A percentile compares a stretch with the other conserved stretches of the same genome.
Evolutionary conservation across 2,113 vertebrate genomes (phyloP).

Genomic region (Macaca nemestrina): DNA sequence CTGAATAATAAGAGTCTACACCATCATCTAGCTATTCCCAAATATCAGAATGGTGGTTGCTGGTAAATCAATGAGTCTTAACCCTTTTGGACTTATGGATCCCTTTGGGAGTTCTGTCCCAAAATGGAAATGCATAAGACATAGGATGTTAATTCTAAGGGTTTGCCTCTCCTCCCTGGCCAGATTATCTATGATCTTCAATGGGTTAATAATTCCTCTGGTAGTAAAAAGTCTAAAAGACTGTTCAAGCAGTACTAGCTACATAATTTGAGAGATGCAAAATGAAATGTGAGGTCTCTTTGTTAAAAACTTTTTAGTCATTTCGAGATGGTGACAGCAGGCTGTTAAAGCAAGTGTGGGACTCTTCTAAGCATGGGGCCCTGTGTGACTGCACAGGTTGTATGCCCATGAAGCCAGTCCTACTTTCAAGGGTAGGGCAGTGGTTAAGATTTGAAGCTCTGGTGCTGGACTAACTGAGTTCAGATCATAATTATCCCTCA

Average conservation of each 20-base stretch:
- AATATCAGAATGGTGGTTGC: background rate
- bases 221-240: background rate
- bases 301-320: background rate
- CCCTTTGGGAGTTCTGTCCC: background rate
- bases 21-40: background rate
- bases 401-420: background rate
- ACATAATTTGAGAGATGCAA: background rate
- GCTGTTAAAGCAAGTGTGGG: background rate
- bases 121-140: background rate
- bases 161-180: background rate
- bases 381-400: background rate
- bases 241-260: background rate
- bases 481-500: background rate
- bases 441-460: background rate
- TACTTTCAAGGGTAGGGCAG: background rate
- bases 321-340: background rate
- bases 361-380: background rate
- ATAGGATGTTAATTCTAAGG: background rate
- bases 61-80: background rate
- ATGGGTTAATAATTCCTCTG: background rate
- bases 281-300: background rate
- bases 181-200: background rate
- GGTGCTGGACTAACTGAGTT: background rate
- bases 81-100: no score
- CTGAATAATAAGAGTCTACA: background rate